A percentile compares a stretch with the other conserved stretches of the same genome.
phyloP scores from a whole-genome alignment of 1,140 invertebrate genomes.

The Bombus terrestris region DNA sequence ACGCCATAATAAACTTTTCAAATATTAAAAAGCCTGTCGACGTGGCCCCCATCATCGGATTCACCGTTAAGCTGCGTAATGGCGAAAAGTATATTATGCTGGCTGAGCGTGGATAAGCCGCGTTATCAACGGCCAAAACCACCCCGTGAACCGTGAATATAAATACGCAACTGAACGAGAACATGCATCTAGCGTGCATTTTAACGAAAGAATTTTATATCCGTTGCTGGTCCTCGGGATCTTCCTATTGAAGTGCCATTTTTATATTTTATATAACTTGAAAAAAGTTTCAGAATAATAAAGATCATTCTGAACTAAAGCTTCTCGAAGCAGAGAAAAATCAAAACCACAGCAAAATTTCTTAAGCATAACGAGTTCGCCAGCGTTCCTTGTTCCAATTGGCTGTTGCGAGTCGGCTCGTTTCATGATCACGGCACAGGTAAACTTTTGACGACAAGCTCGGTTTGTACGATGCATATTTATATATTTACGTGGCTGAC shows the following conservation, averaged over 20 bases:
- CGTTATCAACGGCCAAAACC: slow-evolving; percentile 12
- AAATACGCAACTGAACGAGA: slow-evolving; percentile 6
- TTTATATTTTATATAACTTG: not conserved
- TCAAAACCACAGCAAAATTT: not conserved
- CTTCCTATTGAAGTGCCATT: no score
- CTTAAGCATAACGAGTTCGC: not conserved
- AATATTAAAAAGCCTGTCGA: slow-evolving; percentile 36
- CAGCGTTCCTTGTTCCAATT: not conserved
- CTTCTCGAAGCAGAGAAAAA: no score
- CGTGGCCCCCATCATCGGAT: slow-evolving; percentile 30
- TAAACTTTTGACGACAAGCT: slow-evolving; percentile 17
- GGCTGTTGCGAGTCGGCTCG: not conserved
- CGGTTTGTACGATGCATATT: slow-evolving; percentile 18
- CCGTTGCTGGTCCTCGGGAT: no score
- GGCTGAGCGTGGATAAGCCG: slow-evolving; percentile 24
- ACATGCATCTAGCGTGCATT: not conserved
- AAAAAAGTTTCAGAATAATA: not conserved
- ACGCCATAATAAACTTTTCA: slow-evolving; percentile 24
- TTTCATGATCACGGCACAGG: not conserved
- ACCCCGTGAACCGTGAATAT: slow-evolving; percentile 32
- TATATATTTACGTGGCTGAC: slow-evolving; percentile 13
- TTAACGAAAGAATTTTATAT: not conserved
- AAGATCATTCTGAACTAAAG: not conserved
- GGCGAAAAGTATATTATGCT: slow-evolving; percentile 41
- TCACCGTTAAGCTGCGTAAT: slow-evolving; percentile 44